Conservation (phyloP, 2,113 vertebrate species). For the Phyllostomus discolor region DNA sequence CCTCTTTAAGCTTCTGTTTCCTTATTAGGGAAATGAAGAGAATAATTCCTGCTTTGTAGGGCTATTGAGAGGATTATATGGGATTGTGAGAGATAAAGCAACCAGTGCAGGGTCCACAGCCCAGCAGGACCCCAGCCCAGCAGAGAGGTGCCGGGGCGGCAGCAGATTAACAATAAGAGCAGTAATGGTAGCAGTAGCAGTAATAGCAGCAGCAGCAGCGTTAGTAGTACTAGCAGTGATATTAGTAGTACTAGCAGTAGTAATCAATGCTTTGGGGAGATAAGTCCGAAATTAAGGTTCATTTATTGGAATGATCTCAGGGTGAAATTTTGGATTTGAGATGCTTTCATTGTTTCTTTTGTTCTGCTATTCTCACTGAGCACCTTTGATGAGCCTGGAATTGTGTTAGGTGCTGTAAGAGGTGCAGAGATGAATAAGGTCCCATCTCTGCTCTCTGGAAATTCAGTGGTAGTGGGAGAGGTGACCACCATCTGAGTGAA, state of each 20-base stretch:
- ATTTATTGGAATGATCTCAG: not conserved
- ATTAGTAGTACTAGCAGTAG: too few relatives aligned
- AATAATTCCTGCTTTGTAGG: not conserved
- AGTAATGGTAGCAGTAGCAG: too few relatives aligned
- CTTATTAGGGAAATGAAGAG: not conserved
- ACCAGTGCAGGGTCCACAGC: not conserved
- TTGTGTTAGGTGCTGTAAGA: not conserved
- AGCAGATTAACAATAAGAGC: not conserved
- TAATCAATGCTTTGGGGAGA: not conserved
- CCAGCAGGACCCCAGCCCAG: fast-evolving
- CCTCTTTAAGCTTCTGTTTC: too few relatives aligned
- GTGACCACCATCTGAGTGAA: not conserved
- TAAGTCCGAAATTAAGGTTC: not conserved
- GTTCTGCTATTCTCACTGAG: not conserved
- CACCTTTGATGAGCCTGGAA: not conserved
- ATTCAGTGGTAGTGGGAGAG: not conserved
- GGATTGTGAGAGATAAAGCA: not conserved
- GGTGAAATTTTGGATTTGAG: not conserved
- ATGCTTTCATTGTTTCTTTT: not conserved
- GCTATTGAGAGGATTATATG: not conserved
- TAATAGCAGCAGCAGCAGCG: not conserved
- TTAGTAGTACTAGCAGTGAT: not conserved
- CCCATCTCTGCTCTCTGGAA: not conserved
- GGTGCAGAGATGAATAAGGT: not conserved
- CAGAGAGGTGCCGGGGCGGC: not conserved